A percentile compares a stretch with the other conserved stretches of the same genome.
Conservation (phyloP, 2,888 invertebrate species). For the Pyrochroa serraticornis region DNA sequence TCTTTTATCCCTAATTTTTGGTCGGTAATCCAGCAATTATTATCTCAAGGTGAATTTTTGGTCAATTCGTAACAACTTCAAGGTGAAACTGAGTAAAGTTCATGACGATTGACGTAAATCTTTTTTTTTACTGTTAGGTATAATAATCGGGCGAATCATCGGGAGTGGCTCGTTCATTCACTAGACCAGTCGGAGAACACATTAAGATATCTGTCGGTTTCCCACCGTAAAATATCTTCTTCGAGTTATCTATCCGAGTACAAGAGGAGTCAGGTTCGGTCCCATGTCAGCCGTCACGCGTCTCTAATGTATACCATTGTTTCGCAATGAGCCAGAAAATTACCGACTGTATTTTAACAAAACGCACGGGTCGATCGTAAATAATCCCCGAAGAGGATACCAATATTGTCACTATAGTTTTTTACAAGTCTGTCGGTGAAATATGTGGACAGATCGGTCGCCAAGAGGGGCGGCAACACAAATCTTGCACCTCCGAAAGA, state of each 20-base stretch:
- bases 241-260: conserved; percentile 37
- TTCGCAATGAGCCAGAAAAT: conserved; percentile 46
- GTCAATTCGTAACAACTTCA: no score
- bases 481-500: conserved; percentile 10
- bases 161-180: no score
- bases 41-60: no score
- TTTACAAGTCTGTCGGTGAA: neutral
- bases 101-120: no score
- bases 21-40: no score
- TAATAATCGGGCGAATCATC: no score
- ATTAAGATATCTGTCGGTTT: conserved; percentile 44
- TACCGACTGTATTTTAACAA: conserved; percentile 43
- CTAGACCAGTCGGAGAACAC: conserved; percentile 16
- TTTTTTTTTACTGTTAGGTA: no score
- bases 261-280: conserved; percentile 43
- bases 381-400: conserved; percentile 20
- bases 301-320: conserved; percentile 43
- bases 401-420: conserved; percentile 15
- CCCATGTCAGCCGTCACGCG: conserved; percentile 45
- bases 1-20: no score
- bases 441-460: neutral
- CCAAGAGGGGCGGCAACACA: conserved; percentile 9
- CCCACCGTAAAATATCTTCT: conserved; percentile 43
- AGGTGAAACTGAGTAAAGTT: no score
- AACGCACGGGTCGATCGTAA: conserved; percentile 39